Conservation (phyloP, 2,888 invertebrate species). For the Phengaris arion region DNA sequence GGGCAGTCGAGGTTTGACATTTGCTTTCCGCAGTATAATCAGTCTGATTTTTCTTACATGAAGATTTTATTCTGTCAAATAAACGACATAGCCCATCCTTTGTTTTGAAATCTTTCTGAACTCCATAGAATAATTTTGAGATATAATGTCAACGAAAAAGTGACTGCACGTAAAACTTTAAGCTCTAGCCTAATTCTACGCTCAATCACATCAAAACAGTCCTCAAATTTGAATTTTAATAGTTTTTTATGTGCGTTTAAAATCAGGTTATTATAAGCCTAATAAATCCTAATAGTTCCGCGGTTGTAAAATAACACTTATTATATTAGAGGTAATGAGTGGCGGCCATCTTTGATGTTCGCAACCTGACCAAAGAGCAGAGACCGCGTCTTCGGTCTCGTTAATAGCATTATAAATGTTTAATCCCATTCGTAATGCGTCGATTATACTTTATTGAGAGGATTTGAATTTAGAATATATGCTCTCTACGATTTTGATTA, state of each 20-base stretch:
- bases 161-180: background rate
- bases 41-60: too few species aligned
- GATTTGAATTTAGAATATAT: background rate
- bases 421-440: conserved; percentile 37
- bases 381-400: conserved; percentile 24
- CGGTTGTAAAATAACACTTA: conserved; percentile 28
- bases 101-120: too few species aligned
- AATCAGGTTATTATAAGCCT: conserved; percentile 21
- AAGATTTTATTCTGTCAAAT: too few species aligned
- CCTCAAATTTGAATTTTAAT: conserved; percentile 8
- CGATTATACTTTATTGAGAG: conserved; percentile 26
- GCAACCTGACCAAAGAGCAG: conserved; percentile 24
- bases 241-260: conserved; percentile 10
- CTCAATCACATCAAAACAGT: conserved; percentile 8
- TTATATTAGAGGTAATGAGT: conserved; percentile 31
- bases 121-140: background rate
- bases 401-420: conserved; percentile 38
- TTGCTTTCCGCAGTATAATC: too few species aligned
- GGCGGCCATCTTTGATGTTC: conserved; percentile 30
- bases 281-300: conserved; percentile 27
- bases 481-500: background rate
- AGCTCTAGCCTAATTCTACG: background rate
- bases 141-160: background rate
- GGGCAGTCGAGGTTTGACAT: too few species aligned
- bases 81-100: too few species aligned